Evolutionary conservation across 2,797 vertebrate species (phyloP).

Genomic region (Prunella strophiata): DNA sequence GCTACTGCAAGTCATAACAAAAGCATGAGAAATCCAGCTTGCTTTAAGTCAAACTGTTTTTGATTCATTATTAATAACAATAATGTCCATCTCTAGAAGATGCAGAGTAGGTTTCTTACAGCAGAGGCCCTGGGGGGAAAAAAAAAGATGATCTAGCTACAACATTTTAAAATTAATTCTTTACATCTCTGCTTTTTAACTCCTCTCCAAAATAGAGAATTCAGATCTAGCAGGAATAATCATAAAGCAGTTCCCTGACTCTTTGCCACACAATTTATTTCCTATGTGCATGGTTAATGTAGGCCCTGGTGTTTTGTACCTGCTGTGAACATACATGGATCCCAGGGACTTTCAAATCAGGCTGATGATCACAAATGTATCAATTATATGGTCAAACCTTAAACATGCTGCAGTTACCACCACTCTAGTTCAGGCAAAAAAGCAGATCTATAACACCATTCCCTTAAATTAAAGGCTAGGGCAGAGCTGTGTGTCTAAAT

Average conservation of each 20-base stretch:
- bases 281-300: not conserved
- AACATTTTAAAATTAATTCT: conserved; percentile 11
- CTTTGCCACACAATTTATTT: not conserved
- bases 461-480: conserved; percentile 37
- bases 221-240: not conserved
- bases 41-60: not conserved
- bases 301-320: not conserved
- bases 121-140: not conserved
- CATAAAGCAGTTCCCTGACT: not conserved
- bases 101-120: not conserved
- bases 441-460: not conserved
- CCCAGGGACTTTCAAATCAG: not conserved
- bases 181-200: conserved; percentile 6
- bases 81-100: conserved; percentile 13
- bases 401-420: not conserved
- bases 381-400: not conserved
- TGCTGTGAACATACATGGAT: not conserved
- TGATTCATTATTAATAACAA: conserved; percentile 62
- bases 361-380: not conserved
- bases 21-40: conserved; percentile 30
- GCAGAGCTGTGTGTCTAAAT: not conserved
- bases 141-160: not conserved
- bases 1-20: conserved; percentile 18
- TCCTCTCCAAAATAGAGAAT: not conserved
- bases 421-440: not conserved